Conservation (phyloP, 2,797 vertebrate genomes). For the Enteromius argenteus region DNA sequence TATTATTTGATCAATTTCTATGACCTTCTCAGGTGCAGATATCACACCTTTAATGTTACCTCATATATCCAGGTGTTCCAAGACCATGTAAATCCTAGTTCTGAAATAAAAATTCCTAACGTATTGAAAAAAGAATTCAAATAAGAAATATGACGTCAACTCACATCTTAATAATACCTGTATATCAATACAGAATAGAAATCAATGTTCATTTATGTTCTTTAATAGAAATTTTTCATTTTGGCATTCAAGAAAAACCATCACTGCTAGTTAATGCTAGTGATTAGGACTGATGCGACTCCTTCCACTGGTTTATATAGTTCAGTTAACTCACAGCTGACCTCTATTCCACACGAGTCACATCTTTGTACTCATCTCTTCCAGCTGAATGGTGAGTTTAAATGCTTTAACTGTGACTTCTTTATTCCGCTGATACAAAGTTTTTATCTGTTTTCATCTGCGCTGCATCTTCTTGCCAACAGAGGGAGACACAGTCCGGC, state of each 20-base stretch:
- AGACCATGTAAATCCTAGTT: background rate
- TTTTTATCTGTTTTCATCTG: background rate
- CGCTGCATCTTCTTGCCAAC: background rate
- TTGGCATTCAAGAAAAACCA: background rate
- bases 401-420: background rate
- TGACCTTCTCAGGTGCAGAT: background rate
- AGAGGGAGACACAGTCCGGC: conserved; percentile 22
- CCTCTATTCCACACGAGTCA: background rate
- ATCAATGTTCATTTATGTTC: background rate
- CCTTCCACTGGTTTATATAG: background rate
- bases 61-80: background rate
- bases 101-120: no score
- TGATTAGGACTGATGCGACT: background rate
- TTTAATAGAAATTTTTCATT: background rate
- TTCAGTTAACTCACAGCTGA: background rate
- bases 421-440: background rate
- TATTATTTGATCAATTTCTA: background rate
- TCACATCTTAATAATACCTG: no score
- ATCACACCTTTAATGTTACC: background rate
- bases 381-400: background rate
- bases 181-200: background rate
- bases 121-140: no score
- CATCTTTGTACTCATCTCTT: background rate
- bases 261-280: background rate
- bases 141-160: no score